Conservation (phyloP, 2,113 vertebrate genomes). For the Neoarius graeffei region DNA sequence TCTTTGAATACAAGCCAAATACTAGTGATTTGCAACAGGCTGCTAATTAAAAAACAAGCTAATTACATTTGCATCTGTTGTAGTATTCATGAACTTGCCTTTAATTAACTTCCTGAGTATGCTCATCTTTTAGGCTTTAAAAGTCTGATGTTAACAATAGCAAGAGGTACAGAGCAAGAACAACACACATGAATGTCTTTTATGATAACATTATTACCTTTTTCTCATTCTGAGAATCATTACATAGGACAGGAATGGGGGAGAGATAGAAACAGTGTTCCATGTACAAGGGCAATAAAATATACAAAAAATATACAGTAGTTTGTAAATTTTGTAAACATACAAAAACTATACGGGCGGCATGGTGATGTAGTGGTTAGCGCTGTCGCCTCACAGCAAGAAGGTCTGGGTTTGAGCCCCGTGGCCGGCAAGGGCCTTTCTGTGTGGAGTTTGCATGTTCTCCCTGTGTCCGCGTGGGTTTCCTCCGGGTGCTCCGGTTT, state of each 20-base stretch:
- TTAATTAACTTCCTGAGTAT: conserved; percentile 63
- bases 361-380: no score
- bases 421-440: no score
- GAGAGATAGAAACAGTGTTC: background rate
- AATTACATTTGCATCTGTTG: conserved; percentile 60
- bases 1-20: conserved; percentile 59
- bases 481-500: no score
- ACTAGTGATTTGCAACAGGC: conserved; percentile 57
- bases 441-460: no score
- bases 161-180: background rate
- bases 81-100: conserved; percentile 59
- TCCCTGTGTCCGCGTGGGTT: no score
- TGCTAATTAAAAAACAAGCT: conserved; percentile 62
- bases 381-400: no score
- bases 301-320: no score
- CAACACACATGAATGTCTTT: background rate
- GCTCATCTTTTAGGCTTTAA: conserved; percentile 49
- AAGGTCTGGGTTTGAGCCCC: no score
- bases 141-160: conserved; percentile 37
- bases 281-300: background rate
- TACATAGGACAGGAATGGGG: background rate
- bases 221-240: background rate
- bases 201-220: background rate
- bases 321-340: no score
- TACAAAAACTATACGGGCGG: no score